Base-by-base conservation (phyloP, 2,113 vertebrate species). In the Tenebrosternarchus preto region DNA sequence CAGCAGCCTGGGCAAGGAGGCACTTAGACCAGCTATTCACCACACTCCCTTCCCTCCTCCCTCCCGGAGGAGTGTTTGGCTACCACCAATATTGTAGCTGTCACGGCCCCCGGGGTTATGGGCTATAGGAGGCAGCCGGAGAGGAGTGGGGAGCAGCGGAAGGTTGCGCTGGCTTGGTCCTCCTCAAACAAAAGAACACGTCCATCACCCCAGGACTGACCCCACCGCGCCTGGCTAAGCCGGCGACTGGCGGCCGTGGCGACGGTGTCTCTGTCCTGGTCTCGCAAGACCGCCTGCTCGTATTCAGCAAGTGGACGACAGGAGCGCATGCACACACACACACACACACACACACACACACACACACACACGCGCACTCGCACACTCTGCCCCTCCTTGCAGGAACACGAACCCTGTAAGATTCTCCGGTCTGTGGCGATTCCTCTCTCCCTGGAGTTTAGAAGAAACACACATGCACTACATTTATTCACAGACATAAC, bases 61-160 rank as follows among this genome's bases (percentile, higher is more conserved):
- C 68, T n/a, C 67, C 78, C 31, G 59, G 74, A 88, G 80, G 80
- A 86, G 80, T 82, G 84, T 87, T 88, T 87, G 85, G 85, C 84
- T 85, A 83, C 84, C 85, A 85, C 85, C 87, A 87, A 86, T 86
- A 88, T 87, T 86, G 87, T 87, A 85, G 83, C 86, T 87, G 86
- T 87, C 87, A 86, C 59, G 77, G 84, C 86, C 84, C 85, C 87
- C 64, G 66, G 85, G 82, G 85, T 85, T 76, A 83, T 25, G 76
- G 83, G 78, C 80, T 68, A 68, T 82, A 82, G 80, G 85, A 85
- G 78, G 71, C 57, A 76, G 77, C 73, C 66, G 76, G 74, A 80
- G 74, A 74, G 76, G 82, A 83, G 60, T 75, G 78, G 73, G 50
- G 71, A 50, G 81, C 36, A 33, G 75, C 67, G 76, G 69, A 53